A percentile compares a stretch with the other conserved stretches of the same genome.
Evolutionary conservation across 2,888 invertebrate species (phyloP).

Genomic region (Tetheella fluctuosa): DNA sequence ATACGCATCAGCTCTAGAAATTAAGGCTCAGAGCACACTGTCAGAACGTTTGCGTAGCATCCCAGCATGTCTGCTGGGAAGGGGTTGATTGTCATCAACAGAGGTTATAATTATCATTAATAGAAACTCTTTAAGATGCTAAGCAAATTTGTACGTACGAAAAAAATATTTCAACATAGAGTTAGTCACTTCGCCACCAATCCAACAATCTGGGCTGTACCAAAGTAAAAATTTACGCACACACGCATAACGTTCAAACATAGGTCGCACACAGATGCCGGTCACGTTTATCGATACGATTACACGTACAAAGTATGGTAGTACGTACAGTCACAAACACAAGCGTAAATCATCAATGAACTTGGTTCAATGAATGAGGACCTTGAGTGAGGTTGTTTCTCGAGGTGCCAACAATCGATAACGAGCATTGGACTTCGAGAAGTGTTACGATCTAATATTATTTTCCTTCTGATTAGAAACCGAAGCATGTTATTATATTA

Average conservation of each 20-base stretch:
- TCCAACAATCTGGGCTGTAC: background rate
- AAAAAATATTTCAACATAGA: too few species aligned
- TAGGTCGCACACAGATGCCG: conserved; percentile 33
- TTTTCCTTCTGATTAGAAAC: background rate
- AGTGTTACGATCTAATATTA: conserved; percentile 11
- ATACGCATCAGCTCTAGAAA: conserved; percentile 33
- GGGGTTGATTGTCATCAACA: too few species aligned
- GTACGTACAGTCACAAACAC: conserved; percentile 41
- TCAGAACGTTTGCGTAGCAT: background rate
- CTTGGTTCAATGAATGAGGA: conserved; percentile 65
- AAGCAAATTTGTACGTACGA: too few species aligned
- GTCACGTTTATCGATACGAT: conserved; percentile 7
- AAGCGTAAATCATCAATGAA: conserved; percentile 67
- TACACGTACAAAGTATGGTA: conserved; percentile 22
- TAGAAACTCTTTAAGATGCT: too few species aligned
- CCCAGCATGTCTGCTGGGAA: too few species aligned
- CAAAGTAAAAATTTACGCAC: conserved; percentile 34
- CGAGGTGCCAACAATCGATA: conserved; percentile 53
- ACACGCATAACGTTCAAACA: conserved; percentile 22
- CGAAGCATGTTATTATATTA: too few species aligned
- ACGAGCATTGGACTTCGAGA: conserved; percentile 66
- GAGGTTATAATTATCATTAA: too few species aligned
- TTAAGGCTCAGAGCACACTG: conserved; percentile 19
- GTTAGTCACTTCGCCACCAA: background rate
- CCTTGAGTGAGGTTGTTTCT: conserved; percentile 72